phyloP scores from a whole-genome alignment of 2,888 invertebrate genomes.

The Furcula furcula region DNA sequence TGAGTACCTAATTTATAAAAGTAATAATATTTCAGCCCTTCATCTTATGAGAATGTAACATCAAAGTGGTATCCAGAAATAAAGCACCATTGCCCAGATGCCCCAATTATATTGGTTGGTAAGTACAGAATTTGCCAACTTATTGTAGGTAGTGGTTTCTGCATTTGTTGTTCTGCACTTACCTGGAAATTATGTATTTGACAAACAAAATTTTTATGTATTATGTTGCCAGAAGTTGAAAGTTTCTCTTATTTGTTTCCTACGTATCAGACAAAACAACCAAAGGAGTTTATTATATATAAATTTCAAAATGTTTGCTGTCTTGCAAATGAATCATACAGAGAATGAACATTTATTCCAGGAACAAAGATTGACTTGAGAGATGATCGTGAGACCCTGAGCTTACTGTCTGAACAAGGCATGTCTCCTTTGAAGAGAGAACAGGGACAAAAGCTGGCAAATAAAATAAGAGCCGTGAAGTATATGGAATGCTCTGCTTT shows the following conservation, averaged over 20 bases:
- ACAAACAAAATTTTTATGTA: no score
- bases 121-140: slow-evolving; percentile 65
- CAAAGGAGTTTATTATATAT: no score
- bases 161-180: no score
- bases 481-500: slow-evolving; percentile 99
- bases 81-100: slow-evolving; percentile 99
- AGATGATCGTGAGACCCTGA: slow-evolving; percentile 97
- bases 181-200: no score
- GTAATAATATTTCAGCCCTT: slow-evolving; percentile 92
- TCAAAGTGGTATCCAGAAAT: slow-evolving; percentile 99
- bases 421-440: slow-evolving; percentile 97
- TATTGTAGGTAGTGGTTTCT: no score
- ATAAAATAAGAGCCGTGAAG: slow-evolving; percentile 98
- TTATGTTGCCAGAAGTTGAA: no score
- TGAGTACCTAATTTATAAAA: no score
- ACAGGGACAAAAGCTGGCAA: slow-evolving; percentile 98
- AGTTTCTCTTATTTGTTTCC: no score
- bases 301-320: no score
- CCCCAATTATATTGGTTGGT: slow-evolving; percentile 99
- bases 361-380: slow-evolving; percentile 99
- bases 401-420: slow-evolving; percentile 95
- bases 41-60: slow-evolving; percentile 99
- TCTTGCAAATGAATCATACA: no score
- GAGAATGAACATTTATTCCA: no score
- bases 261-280: no score